phyloP scores from a whole-genome alignment of 2,888 invertebrate species.

The Drosophila nr. fundita region DNA sequence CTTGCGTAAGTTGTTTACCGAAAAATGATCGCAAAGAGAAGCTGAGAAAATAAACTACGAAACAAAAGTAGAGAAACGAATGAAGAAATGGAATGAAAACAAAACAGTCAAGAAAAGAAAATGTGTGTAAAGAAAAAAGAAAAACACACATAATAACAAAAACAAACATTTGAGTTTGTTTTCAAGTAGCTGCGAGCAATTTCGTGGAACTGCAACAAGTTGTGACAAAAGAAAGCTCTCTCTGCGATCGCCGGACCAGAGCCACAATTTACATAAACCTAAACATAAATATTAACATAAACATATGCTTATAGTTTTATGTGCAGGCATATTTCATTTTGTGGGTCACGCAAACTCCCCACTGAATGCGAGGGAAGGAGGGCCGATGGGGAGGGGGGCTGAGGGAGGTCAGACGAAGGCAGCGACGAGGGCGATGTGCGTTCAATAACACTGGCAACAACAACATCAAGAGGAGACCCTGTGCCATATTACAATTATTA shows the following conservation, averaged over 20 bases:
- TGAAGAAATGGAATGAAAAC: conserved; percentile 32
- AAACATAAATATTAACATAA: background rate
- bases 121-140: conserved; percentile 7
- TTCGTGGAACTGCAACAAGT: conserved; percentile 44
- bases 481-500: conserved; percentile 74
- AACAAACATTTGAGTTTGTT: conserved; percentile 29
- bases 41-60: conserved; percentile 20
- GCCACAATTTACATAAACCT: conserved; percentile 6
- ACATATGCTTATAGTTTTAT: background rate
- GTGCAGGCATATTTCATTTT: conserved; percentile 32
- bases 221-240: conserved; percentile 63
- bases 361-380: background rate
- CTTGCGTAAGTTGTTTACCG: conserved; percentile 82
- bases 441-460: conserved; percentile 49
- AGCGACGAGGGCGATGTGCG: conserved; percentile 35
- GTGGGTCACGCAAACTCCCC: conserved; percentile 66
- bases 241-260: background rate
- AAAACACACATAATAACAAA: conserved; percentile 14
- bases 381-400: background rate
- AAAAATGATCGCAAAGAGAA: conserved; percentile 52
- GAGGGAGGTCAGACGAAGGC: conserved; percentile 63
- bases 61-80: conserved; percentile 14
- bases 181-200: conserved; percentile 43
- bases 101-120: conserved; percentile 21
- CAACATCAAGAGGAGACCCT: conserved; percentile 47